phyloP scores from a whole-genome alignment of 2,888 invertebrate species.

The Amblyjoppa fuscipennis region DNA sequence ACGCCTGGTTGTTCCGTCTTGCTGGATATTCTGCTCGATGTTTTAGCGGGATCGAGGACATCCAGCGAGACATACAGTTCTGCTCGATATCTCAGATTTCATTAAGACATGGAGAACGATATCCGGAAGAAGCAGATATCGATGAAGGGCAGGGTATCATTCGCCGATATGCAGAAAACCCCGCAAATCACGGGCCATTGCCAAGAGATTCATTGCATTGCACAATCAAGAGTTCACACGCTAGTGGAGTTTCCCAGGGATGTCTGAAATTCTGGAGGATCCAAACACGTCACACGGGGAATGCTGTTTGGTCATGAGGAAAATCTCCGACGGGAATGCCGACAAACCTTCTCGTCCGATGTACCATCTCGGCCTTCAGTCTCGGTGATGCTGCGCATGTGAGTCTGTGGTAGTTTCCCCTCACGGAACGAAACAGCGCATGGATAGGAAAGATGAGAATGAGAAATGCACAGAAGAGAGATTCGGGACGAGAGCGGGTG shows the following conservation, averaged over 20 bases:
- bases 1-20: no score
- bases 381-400: slow-evolving; percentile 15
- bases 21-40: no score
- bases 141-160: no score
- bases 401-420: slow-evolving; percentile 7
- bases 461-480: slow-evolving; percentile 26
- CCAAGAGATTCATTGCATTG: not conserved
- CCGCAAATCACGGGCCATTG: no score
- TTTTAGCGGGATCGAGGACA: no score
- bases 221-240: not conserved
- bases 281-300: slow-evolving; percentile 28
- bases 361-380: slow-evolving; percentile 25
- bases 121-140: no score
- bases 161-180: no score
- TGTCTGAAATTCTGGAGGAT: slow-evolving; percentile 48
- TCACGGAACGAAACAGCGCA: slow-evolving; percentile 32
- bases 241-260: not conserved
- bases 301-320: slow-evolving; percentile 44
- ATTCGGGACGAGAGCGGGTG: slow-evolving; percentile 23
- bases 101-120: no score
- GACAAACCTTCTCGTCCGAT: slow-evolving; percentile 32
- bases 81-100: no score
- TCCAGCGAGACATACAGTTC: no score
- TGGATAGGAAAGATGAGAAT: slow-evolving; percentile 39
- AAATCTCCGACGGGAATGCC: slow-evolving; percentile 29